A percentile compares a stretch with the other conserved stretches of the same genome.
Conservation (phyloP, 2,797 vertebrate genomes). For the Catharus ustulatus region DNA sequence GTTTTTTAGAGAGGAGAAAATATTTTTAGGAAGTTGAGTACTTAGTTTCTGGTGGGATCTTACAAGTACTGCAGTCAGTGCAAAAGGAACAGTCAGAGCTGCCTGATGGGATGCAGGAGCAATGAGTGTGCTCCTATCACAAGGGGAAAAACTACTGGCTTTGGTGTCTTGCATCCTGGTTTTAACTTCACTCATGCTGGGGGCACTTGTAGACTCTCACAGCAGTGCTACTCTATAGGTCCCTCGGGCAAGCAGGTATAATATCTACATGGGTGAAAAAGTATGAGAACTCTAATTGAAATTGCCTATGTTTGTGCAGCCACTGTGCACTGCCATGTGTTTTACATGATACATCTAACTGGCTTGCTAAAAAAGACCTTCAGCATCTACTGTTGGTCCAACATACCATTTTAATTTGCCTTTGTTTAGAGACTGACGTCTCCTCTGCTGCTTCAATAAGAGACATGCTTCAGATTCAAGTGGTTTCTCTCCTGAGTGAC, state of each 20-base stretch:
- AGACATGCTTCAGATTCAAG: neutral
- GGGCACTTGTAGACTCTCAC: neutral
- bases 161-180: neutral
- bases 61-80: neutral
- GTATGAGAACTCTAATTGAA: neutral
- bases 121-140: too few species aligned
- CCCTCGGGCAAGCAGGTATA: neutral
- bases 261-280: neutral
- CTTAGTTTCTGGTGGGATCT: neutral
- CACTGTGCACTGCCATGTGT: neutral
- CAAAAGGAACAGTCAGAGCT: neutral
- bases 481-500: neutral
- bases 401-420: neutral
- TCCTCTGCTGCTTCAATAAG: neutral
- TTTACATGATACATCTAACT: neutral
- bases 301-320: accelerated
- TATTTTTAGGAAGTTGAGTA: neutral
- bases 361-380: neutral
- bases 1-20: neutral
- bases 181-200: neutral
- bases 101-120: neutral
- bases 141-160: neutral
- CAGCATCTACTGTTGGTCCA: neutral
- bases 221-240: neutral
- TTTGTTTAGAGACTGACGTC: neutral